phyloP scores from a whole-genome alignment of 1,140 invertebrate species.

The Camponotus floridanus region DNA sequence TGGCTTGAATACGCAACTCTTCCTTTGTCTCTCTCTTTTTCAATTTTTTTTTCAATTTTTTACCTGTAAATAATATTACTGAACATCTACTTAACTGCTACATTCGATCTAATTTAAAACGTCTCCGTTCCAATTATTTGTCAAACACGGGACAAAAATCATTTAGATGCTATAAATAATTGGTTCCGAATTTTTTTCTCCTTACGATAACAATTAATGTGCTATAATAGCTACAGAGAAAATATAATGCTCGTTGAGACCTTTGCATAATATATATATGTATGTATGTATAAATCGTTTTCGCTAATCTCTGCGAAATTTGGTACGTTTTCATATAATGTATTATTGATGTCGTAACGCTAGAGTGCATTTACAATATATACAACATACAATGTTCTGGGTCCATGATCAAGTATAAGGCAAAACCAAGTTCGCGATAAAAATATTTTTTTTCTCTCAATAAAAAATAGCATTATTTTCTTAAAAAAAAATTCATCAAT shows the following conservation, averaged over 20 bases:
- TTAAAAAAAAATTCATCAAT: neutral
- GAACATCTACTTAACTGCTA: conserved; percentile 71
- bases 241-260: conserved; percentile 65
- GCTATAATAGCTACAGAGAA: conserved; percentile 61
- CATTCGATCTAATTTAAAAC: conserved; percentile 65
- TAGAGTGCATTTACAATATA: conserved; percentile 82
- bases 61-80: conserved; percentile 63
- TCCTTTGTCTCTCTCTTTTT: neutral
- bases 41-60: conserved; percentile 9
- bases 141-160: conserved; percentile 43
- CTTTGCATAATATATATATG: conserved; percentile 29
- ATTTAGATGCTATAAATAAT: conserved; percentile 14
- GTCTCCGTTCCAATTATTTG: conserved; percentile 5
- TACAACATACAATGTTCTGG: conserved; percentile 79
- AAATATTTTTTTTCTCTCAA: neutral
- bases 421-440: neutral
- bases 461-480: neutral
- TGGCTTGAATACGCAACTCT: conserved; percentile 43
- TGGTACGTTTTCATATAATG: conserved; percentile 55
- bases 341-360: conserved; percentile 56
- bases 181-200: conserved; percentile 3
- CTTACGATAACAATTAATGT: conserved; percentile 44
- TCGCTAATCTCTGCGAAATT: conserved; percentile 33
- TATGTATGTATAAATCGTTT: conserved; percentile 57
- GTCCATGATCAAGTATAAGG: conserved; percentile 60